Conservation (phyloP, 1,140 invertebrate species). For the Tetragonula clypearis region DNA sequence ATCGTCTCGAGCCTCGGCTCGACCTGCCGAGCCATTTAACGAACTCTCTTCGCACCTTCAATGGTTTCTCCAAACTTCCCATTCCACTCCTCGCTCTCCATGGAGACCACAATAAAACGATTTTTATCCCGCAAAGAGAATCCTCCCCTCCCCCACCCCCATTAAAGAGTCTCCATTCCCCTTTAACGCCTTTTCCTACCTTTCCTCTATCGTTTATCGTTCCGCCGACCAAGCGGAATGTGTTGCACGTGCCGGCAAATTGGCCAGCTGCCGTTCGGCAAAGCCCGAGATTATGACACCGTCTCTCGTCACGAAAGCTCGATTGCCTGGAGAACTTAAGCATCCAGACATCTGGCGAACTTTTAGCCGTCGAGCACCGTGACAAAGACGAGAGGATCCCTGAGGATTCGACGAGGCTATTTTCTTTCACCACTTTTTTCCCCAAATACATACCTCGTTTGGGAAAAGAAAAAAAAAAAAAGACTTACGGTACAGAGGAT, state of each 20-base stretch:
- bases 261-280: conserved; percentile 65
- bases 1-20: background rate
- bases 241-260: conserved; percentile 63
- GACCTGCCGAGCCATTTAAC: conserved; percentile 29
- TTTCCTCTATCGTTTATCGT: conserved; percentile 43
- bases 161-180: conserved; percentile 18
- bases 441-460: background rate
- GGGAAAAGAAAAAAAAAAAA: too few relatives aligned
- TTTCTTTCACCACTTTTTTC: background rate
- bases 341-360: conserved; percentile 56
- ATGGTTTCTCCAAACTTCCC: background rate
- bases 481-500: background rate
- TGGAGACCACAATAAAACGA: conserved; percentile 42
- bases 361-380: conserved; percentile 9
- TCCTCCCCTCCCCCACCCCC: too few relatives aligned
- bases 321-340: background rate
- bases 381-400: conserved; percentile 37
- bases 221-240: conserved; percentile 31
- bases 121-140: conserved; percentile 31
- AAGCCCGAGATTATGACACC: conserved; percentile 70
- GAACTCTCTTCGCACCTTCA: conserved; percentile 31
- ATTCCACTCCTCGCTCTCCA: background rate
- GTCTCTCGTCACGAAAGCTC: conserved; percentile 16
- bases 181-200: conserved; percentile 42
- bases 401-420: conserved; percentile 55